phyloP scores from a whole-genome alignment of 2,113 vertebrate genomes.

The Orycteropus afer region DNA sequence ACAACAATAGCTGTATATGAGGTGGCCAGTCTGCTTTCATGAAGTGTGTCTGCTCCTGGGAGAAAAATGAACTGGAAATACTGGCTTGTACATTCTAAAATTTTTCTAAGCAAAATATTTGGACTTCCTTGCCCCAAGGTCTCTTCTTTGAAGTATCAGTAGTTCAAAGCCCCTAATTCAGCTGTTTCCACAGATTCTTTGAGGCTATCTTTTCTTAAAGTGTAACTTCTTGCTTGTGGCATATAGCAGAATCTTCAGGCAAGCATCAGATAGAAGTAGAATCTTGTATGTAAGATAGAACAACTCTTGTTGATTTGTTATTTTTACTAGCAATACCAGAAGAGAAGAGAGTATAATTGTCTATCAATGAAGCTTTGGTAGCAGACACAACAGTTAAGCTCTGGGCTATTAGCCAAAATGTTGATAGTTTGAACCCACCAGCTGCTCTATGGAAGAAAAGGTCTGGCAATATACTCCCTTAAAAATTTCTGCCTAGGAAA shows the following conservation, averaged over 20 bases:
- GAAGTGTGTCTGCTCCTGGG: background rate
- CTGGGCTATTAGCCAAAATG: too few relatives aligned
- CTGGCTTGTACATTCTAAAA: background rate
- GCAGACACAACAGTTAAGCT: too few relatives aligned
- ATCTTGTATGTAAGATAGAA: background rate
- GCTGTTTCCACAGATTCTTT: rapidly evolving
- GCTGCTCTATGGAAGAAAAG: too few relatives aligned
- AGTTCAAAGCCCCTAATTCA: background rate
- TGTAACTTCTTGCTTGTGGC: background rate
- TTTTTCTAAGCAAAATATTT: background rate
- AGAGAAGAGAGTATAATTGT: background rate
- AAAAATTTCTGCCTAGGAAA: too few relatives aligned
- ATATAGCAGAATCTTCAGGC: too few relatives aligned
- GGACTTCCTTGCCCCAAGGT: background rate
- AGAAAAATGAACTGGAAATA: background rate
- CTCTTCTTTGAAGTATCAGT: background rate
- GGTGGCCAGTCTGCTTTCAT: background rate
- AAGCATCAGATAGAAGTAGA: background rate
- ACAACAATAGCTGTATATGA: background rate
- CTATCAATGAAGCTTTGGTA: background rate
- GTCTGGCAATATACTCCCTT: too few relatives aligned
- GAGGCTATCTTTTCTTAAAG: background rate
- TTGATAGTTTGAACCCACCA: too few relatives aligned
- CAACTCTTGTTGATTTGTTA: background rate
- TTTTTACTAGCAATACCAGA: background rate